Evolutionary conservation across 1,140 invertebrate genomes (phyloP), one percentile per base, ranked within the genome.

Genomic region (Drosophila hydei): DNA sequence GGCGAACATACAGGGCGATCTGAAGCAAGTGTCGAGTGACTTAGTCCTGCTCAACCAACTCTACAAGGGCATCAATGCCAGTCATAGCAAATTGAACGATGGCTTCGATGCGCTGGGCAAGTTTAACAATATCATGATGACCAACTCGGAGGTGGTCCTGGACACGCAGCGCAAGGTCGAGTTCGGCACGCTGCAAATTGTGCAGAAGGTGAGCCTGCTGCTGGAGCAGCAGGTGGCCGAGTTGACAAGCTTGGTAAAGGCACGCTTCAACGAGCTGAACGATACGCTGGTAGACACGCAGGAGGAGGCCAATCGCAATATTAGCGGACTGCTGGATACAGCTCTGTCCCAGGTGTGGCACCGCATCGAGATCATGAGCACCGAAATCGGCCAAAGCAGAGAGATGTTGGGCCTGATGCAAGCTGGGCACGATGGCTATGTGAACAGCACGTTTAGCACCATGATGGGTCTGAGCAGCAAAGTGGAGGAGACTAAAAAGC

Each of bases 291-390:
- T 96, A 48, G 94, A 93, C n/a, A 96, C 95, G 75, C 96, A 97
- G 78, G 94, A 94, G 16, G 94, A 93, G 7, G 95, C 95, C 0
- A 91, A 96, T 27, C 93, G 94, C 3, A 97, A 97, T 91, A 90
- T 97, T 21, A 97, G 95, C 4, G 92, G 92, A 0, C 95, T 96
- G 77, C 95, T 98, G 87, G 96, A 97, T 77, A 92, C 94, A 19
- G 96, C 97, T 83, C 96, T 98, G 90, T 95, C 95, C 59, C 95
- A 96, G 89, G 96, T 97, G 1, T 97, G 96, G 96, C 92, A 96
- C 14, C 96, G 97, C 92, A 97, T 97, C 74, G 96, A 96, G 63
- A 96, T 97, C 14, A 97, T 98, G 96, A 96, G 97, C 90, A 94
- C 96, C 69, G 96, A 97, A 85, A 94, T 97, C 79, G 95, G 94